Conservation (phyloP, 1,140 invertebrate genomes). For the Ips typographus region DNA sequence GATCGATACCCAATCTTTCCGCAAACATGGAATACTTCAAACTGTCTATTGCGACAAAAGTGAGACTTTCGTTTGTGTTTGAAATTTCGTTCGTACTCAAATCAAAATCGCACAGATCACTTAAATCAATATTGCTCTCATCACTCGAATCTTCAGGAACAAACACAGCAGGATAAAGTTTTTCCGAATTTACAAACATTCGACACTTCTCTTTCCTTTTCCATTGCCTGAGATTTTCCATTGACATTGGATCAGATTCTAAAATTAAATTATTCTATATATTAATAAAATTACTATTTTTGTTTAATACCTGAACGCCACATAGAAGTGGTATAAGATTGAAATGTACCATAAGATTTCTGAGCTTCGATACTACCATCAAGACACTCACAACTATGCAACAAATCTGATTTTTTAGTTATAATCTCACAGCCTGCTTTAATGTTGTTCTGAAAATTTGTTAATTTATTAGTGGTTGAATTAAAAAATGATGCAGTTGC, state of each 20-base stretch:
- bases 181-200: conserved; percentile 52
- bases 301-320: conserved; percentile 5
- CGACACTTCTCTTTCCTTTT: conserved; percentile 51
- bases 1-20: conserved; percentile 69
- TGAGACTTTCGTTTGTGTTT: conserved; percentile 64
- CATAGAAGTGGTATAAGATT: conserved; percentile 17
- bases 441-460: too few species aligned
- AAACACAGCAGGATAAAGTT: conserved; percentile 47
- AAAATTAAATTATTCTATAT: not conserved
- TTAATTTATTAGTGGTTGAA: not conserved
- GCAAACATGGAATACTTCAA: conserved; percentile 70
- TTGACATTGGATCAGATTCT: conserved; percentile 55
- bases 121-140: not conserved
- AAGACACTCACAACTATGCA: too few species aligned
- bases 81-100: conserved; percentile 55
- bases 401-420: too few species aligned
- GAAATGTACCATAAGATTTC: too few species aligned
- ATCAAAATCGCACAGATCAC: not conserved
- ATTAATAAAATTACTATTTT: not conserved
- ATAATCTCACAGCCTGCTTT: too few species aligned
- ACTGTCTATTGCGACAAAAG: conserved; percentile 72
- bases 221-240: conserved; percentile 55
- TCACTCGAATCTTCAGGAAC: conserved; percentile 5
- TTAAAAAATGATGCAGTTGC: conserved; percentile 24
- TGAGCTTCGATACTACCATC: too few species aligned